Base-by-base conservation (phyloP, 1,140 invertebrate genomes). In the Frieseomelitta varia region DNA sequence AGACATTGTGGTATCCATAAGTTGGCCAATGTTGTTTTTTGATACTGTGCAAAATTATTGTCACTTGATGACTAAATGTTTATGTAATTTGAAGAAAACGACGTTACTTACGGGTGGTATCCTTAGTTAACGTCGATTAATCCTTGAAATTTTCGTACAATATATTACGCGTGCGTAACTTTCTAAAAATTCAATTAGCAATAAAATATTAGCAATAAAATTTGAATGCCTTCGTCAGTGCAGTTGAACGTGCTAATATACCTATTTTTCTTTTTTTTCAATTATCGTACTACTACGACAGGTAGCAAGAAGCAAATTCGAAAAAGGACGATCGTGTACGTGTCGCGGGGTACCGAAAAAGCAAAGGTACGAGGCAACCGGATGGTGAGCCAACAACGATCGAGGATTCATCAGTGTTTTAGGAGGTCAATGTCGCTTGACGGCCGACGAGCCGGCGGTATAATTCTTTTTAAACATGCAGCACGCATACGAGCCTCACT, bases 341-440 rank as follows among this genome's bases (percentile, higher is more conserved):
- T 71, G 73, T 63, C 27, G 34, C 56, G 86, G 21, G 53, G 47
- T 51, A 71, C 72, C 87, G 84, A 88, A 77, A 90, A 91, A 78
- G 47, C 85, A 88, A 91, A 91, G 84, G 86, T 87, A 71, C 89
- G 79, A 81, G 72, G 81, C 74, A 78, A 86, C 88, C 85, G 91
- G 90, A 88, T 81, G 92, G 93, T 92, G 92, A 92, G 92, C 90
- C 88, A 92, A 93, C 89, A 86, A 73, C 84, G 86, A 91, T 89
- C 78, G 76, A 89, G 89, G 91, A 90, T 93, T 92, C 89, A 92
- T 91, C 92, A 91, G 90, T 90, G 84, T 94, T 93, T 93, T 94
- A 95, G 81, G 93, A 94, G 94, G 94, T 94, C 94, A 95, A 95
- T 95, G 94, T 94, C 94, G 94, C 71, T 83, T 47, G 86, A 39